phyloP scores from a whole-genome alignment of 2,888 invertebrate species.

The Volucella bombylans region DNA sequence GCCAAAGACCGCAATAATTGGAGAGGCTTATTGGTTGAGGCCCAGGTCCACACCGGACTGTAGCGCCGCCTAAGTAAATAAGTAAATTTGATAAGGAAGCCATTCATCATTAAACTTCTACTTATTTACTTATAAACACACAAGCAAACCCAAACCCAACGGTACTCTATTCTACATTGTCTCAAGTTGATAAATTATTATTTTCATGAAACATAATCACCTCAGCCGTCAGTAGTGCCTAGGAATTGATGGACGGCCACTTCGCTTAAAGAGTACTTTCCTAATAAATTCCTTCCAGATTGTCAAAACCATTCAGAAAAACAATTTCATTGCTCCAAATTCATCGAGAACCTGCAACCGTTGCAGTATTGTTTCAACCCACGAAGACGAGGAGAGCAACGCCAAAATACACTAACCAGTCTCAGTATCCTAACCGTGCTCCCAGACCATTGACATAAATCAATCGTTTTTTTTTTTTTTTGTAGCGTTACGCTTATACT shows the following conservation, averaged over 20 bases:
- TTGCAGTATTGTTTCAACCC: conserved; percentile 32
- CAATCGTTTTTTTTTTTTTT: conserved; percentile 22
- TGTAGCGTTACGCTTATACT: not conserved
- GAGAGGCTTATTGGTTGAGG: too few species aligned
- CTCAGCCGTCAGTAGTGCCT: conserved; percentile 1
- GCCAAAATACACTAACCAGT: conserved; percentile 14
- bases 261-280: not conserved
- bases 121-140: too few species aligned
- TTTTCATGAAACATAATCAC: conserved; percentile 36
- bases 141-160: too few species aligned
- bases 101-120: too few species aligned
- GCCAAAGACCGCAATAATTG: too few species aligned
- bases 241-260: conserved; percentile 20
- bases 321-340: conserved; percentile 43
- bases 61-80: too few species aligned
- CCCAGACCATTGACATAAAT: conserved; percentile 55
- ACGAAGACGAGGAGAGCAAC: not conserved
- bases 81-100: too few species aligned
- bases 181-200: conserved; percentile 8
- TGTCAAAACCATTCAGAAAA: conserved; percentile 47
- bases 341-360: conserved; percentile 55
- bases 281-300: conserved; percentile 31
- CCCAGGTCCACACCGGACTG: too few species aligned
- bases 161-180: not conserved
- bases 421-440: not conserved